Evolutionary conservation across 2,888 invertebrate species (phyloP).

Genomic region (Scaptomyza reducta): DNA sequence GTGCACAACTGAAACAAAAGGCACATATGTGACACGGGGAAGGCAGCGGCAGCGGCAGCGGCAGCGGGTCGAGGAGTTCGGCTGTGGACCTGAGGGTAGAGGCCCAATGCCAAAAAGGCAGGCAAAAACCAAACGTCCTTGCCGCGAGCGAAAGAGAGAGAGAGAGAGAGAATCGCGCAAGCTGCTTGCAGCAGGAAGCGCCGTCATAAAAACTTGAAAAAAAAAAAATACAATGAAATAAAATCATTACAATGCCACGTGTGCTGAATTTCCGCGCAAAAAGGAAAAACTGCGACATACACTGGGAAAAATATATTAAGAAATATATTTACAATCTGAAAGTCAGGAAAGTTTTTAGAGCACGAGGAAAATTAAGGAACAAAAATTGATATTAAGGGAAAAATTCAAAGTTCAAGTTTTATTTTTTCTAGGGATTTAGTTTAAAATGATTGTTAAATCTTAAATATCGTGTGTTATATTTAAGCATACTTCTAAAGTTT

Average conservation of each 20-base stretch:
- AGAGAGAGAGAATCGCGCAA: conserved; percentile 32
- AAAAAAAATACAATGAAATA: neutral
- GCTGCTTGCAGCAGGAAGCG: conserved; percentile 64
- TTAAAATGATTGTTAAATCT: too few relatives aligned
- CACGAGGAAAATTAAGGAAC: too few relatives aligned
- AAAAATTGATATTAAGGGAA: too few relatives aligned
- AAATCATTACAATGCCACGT: conserved; percentile 57
- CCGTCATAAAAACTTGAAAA: conserved; percentile 74
- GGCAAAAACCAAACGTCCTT: conserved; percentile 67
- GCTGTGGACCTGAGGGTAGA: conserved; percentile 25
- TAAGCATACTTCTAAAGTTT: too few relatives aligned
- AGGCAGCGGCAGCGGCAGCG: neutral
- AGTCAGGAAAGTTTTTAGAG: too few relatives aligned
- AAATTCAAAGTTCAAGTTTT: too few relatives aligned
- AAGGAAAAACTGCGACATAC: conserved; percentile 44
- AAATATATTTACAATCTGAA: too few relatives aligned
- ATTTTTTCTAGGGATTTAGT: too few relatives aligned
- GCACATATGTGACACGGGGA: conserved; percentile 32
- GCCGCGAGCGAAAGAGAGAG: conserved; percentile 21
- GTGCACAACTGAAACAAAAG: conserved; percentile 51
- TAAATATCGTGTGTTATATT: too few relatives aligned
- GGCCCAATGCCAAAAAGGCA: conserved; percentile 36
- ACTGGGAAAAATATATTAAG: neutral
- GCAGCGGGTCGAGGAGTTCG: conserved; percentile 5
- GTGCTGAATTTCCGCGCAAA: conserved; percentile 74